Conservation (phyloP, 2,113 vertebrate genomes). For the Tautogolabrus adspersus region DNA sequence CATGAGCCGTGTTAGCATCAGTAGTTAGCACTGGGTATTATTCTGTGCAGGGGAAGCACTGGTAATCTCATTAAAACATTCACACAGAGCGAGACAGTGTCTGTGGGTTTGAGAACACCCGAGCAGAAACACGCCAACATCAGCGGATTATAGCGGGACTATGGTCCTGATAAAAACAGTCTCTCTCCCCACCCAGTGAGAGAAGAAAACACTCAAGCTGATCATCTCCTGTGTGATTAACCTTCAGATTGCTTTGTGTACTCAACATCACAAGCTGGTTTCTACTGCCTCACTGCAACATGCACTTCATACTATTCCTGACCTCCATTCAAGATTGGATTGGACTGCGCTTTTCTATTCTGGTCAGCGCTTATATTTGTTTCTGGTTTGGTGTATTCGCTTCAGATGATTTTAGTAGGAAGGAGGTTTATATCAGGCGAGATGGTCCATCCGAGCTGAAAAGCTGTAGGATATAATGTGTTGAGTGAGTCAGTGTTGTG, state of each 20-base stretch:
- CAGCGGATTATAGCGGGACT: slow-evolving; percentile 44
- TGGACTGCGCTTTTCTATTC: too few species aligned
- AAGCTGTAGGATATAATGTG: too few species aligned
- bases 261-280: neutral
- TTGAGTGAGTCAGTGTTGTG: too few species aligned
- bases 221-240: neutral
- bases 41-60: slow-evolving; percentile 18
- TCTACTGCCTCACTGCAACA: neutral
- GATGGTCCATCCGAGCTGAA: too few species aligned
- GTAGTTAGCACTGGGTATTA: slow-evolving; percentile 6
- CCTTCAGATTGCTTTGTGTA: slow-evolving; percentile 2
- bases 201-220: slow-evolving; percentile 18
- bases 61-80: slow-evolving; percentile 70
- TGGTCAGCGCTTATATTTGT: too few species aligned
- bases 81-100: slow-evolving; percentile 36
- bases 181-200: slow-evolving; percentile 26
- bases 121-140: slow-evolving; percentile 6
- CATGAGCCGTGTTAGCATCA: neutral
- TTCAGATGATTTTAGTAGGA: too few species aligned
- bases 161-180: slow-evolving; percentile 30
- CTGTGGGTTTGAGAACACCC: too few species aligned
- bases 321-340: too few species aligned
- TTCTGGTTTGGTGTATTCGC: too few species aligned
- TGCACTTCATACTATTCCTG: neutral
- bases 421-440: too few species aligned